Base-by-base conservation (phyloP, 2,797 vertebrate species). In the Microhierax caerulescens region DNA sequence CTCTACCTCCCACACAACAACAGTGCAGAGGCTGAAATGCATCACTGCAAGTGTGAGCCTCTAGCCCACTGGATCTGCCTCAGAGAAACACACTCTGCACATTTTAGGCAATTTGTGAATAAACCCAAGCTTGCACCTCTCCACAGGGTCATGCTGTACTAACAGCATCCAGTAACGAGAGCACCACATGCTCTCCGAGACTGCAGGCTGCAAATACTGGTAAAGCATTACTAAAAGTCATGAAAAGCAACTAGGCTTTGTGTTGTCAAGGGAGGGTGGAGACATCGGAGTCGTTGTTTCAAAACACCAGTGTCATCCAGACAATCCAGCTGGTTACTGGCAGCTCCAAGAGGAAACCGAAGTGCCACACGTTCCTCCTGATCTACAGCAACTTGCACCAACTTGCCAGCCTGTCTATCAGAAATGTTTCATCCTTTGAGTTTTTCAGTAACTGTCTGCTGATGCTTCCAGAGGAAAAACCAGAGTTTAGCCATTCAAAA, bases 341-440 rank as follows among this genome's bases (percentile, higher is more conserved):
- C 75, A 85, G 53, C 76, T 95, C 57, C 37, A 75, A 83, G 59
- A 92, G 27, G 56, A 96, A 84, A 84, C 84, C 43, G 21, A 84
- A 92, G 87, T 22, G 53, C 48, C 60, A 67, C 57, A 60, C 25
- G 15, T 74, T 76, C 60, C 37, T 90, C 76, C 75, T 60, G 18
- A 78, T 90, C 74, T 92, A 90, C 64, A 94, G 76, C 73, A 92
- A 80, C 60, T 65, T 72, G 92, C 60, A 93, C 57, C 53, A 72
- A 41, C 53, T 72, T 78, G 53, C 82, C 69, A 88, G 48, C 32
- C 68, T 91, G 64, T 79, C 60, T 86, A 94, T 91, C 69, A 93
- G 68, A 70, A 85, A 63, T n/a, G 17, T 78, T 96, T 88, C 20
- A 59, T 69, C 70, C 59, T 85, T 81, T 24, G 54, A 10, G 53